Base-by-base conservation (phyloP, 2,888 invertebrate genomes). In the Erebia aethiops region DNA sequence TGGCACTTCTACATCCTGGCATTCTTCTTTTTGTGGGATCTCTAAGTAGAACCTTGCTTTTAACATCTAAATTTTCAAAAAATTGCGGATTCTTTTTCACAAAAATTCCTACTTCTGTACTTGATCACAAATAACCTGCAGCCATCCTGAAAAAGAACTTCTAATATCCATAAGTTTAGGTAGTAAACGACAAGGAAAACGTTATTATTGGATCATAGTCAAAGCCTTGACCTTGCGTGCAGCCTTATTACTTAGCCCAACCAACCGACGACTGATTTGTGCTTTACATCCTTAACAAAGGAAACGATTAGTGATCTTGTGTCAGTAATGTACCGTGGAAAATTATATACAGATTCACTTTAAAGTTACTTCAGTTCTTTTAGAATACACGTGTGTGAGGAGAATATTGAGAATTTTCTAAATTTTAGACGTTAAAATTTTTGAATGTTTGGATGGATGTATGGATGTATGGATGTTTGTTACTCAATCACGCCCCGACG, bases 231-330 rank as follows among this genome's bases (percentile, higher is more conserved):
- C 74, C 77, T 75, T 75, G 77, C 61, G 67, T 74, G 64, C 52
- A 62, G 74, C 66, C 70, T 75, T 69, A 76, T 79, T 80, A 79
- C 71, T 70, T 74, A 63, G 74, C 63, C 77, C 80, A 78, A 76
- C 80, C 78, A 74, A 78, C 74, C 79, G 75, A 73, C 68, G 60
- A 72, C 76, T 77, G 77, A 77, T 77, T 77, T 75, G 77, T 76
- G 57, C 46, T 58, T 75, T 74, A 76, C 79, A 77, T 80, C 78
- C 78, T 78, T 75, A 77, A 73, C 75, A 76, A 74, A 78, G 79
- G 77, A 79, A 79, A 71, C 76, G 72, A 75, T 77, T 61, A 60
- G 61, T 60, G 71, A 58, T 61, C 67, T 71, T 61, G 67, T 46
- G 67, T 58, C 43, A 67, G 67, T 67, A 67, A 67, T 67, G 58